Conservation (phyloP, 2,797 vertebrate species). For the Ambastaia sidthimunki region DNA sequence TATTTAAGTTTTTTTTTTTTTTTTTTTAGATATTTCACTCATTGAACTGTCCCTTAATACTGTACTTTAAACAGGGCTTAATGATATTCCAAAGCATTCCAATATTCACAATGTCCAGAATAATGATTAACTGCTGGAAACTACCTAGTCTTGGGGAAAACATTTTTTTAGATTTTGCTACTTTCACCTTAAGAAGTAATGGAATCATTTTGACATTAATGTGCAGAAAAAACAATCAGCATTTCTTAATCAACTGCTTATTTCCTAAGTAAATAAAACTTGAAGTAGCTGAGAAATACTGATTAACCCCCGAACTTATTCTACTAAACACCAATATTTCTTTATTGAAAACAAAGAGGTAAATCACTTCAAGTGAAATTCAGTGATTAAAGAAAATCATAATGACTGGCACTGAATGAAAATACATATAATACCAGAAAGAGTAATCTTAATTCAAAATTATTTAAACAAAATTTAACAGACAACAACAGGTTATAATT, state of each 20-base stretch:
- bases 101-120: not conserved
- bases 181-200: not conserved
- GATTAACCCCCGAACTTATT: not conserved
- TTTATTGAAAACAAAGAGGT: not conserved
- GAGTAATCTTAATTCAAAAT: constrained; percentile 1
- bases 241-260: not conserved
- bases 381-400: constrained; percentile 12
- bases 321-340: not conserved
- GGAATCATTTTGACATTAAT: not conserved
- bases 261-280: not conserved
- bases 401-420: not conserved
- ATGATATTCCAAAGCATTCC: not conserved
- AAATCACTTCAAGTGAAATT: constrained; percentile 22
- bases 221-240: not conserved
- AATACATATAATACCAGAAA: not conserved
- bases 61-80: not conserved
- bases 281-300: not conserved
- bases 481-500: not conserved
- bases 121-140: not conserved
- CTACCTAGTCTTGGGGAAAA: not conserved
- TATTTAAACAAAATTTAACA: not conserved
- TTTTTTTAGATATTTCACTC: too few species aligned
- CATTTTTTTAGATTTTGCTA: not conserved
- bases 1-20: too few species aligned
- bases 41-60: not conserved